A percentile compares a stretch with the other conserved stretches of the same genome.
These are phyloP conservation scores for cattle (Bos taurus) DNA, from an alignment of 2,113 vertebrate genomes.

Conservation along the genomic window ARS-UCD2.0 NC_037356.1:44133501-44134000, in stretches of 20 bases:
- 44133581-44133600: not conserved
- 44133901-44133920: constrained; percentile 42
- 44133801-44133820: not conserved
- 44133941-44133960: constrained; percentile 60
- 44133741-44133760: not conserved
- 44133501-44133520: constrained; percentile 58
- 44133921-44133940: constrained; percentile 62
- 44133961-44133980: constrained; percentile 4
- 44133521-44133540: constrained; percentile 19
- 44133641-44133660: not conserved
- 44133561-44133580: constrained; percentile 1
- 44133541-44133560: not conserved
- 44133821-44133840: not conserved
- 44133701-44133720: not conserved
- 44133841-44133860: not conserved
- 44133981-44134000: not conserved
- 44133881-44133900: constrained; percentile 69
- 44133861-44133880: constrained; percentile 31
- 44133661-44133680: not conserved
- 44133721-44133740: not conserved
- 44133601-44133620: not conserved
- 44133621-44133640: not conserved
- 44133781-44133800: not conserved
- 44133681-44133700: not conserved
- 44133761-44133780: not conserved